phyloP scores from a whole-genome alignment of 1,140 invertebrate genomes.

The Camponotus pennsylvanicus region DNA sequence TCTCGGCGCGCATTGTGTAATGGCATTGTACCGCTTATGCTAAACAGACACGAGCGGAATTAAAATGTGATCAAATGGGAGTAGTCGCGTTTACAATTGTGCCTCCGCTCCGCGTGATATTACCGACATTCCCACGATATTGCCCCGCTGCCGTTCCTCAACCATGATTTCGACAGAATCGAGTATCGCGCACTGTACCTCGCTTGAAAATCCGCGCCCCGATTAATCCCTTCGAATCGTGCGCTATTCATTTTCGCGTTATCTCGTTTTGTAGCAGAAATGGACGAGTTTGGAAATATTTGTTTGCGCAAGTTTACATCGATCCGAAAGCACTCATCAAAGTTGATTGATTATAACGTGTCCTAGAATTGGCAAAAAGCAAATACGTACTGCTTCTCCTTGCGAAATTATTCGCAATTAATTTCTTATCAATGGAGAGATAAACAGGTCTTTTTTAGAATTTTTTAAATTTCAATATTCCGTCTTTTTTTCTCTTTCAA shows the following conservation, averaged over 20 bases:
- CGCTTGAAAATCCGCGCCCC: conserved; percentile 6
- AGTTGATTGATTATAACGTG: conserved; percentile 40
- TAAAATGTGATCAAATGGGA: conserved; percentile 80
- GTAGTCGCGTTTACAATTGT: conserved; percentile 72
- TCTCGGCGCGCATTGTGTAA: conserved; percentile 41
- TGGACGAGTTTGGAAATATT: conserved; percentile 40
- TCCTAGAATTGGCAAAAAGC: conserved; percentile 7
- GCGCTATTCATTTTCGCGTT: conserved; percentile 55
- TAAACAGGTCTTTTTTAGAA: not conserved
- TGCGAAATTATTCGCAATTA: conserved; percentile 5
- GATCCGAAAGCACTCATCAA: conserved; percentile 18
- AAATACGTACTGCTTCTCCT: not conserved
- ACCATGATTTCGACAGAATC: conserved; percentile 45
- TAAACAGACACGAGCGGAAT: conserved; percentile 81
- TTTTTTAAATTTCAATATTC: not conserved
- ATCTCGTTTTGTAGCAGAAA: conserved; percentile 30
- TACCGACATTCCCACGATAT: conserved; percentile 70
- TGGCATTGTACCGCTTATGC: conserved; percentile 72
- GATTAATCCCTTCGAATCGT: conserved; percentile 47
- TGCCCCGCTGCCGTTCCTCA: conserved; percentile 2
- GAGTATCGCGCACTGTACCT: not conserved
- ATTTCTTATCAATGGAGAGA: not conserved
- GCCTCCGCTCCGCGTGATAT: conserved; percentile 61
- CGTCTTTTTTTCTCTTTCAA: too few relatives aligned
- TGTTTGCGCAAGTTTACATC: conserved; percentile 49